Evolutionary conservation across 2,888 invertebrate species (phyloP).

Genomic region (Ophonus ardosiacus): DNA sequence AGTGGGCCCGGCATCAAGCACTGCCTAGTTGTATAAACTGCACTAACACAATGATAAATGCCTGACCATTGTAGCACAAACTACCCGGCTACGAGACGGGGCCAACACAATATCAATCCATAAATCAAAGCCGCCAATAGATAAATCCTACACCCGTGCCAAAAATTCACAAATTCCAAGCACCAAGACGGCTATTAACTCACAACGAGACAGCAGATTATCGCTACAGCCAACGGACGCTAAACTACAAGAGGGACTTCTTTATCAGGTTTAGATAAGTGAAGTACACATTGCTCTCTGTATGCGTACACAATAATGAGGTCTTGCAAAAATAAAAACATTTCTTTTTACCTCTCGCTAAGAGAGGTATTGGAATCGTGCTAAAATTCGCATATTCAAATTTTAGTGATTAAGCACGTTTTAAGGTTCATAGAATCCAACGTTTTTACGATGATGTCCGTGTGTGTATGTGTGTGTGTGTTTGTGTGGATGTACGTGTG

Average conservation of each 20-base stretch:
- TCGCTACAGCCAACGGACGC: background rate
- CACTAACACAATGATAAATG: slow-evolving; percentile 64
- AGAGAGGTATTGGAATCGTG: too few relatives aligned
- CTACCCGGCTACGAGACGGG: slow-evolving; percentile 54
- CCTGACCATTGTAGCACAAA: slow-evolving; percentile 62
- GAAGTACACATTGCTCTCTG: too few relatives aligned
- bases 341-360: too few relatives aligned
- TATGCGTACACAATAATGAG: too few relatives aligned
- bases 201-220: background rate
- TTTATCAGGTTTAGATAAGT: too few relatives aligned
- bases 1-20: slow-evolving; percentile 68
- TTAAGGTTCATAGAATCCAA: too few relatives aligned
- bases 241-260: background rate
- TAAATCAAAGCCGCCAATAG: slow-evolving; percentile 74
- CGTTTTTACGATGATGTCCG: too few relatives aligned
- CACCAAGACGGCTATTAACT: background rate
- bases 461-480: too few relatives aligned
- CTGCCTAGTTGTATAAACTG: slow-evolving; percentile 63
- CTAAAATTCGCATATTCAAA: too few relatives aligned
- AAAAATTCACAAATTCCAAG: background rate
- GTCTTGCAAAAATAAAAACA: too few relatives aligned
- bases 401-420: too few relatives aligned
- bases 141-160: slow-evolving; percentile 71
- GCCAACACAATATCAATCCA: slow-evolving; percentile 74
- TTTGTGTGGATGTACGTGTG: too few relatives aligned